Base-by-base conservation (phyloP, 2,797 vertebrate species). In the Trematomus bernacchii region DNA sequence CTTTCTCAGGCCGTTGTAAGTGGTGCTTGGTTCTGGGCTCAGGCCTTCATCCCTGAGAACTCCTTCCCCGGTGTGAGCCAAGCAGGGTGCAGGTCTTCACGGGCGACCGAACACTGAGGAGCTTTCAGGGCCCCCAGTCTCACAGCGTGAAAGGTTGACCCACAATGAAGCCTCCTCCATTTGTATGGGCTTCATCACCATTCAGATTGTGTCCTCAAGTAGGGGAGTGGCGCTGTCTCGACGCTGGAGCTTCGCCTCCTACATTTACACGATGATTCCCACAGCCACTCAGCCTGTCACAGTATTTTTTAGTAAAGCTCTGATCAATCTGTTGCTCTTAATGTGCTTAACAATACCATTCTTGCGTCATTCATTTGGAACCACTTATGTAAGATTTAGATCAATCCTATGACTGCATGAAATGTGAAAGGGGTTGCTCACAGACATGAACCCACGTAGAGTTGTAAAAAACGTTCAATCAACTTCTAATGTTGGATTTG, bases 31-130 rank as follows among this genome's bases (percentile, higher is more conserved):
- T 55, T 37, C 63, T 27, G 43, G 74, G 50, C 65, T 65, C 53
- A 76, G 79, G 62, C 62, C 66, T 50, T 51, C 71, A 66, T 87
- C 85, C 89, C 87, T 94, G 93, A 92, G 92, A 94, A 93, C 76
- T 72, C 65, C 61, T 66, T 70, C 79, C 40, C 71, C 66, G 44
- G 73, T 80, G 74, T 79, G 85, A 92, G 85, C 82, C 69, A 53
- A 86, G 71, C 81, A 71, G 87, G 85, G 77, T 85, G 83, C 88
- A 69, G 85, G 85, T 91, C 86, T 86, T 94, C 76, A 92, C 59
- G 91, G 92, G 82, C 93, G 93, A 91, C 71, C 79, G 89, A 92
- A 83, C 88, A 83, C 82, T 80, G 78, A 87, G 77, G 82, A 74
- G 89, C 86, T 88, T 94, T 94, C 75, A 89, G 77, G 75, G 85